Percentiles rank a stretch among this genome's conserved stretches.
Conservation (phyloP, 2,797 vertebrate genomes). For the Galago senegalensis region DNA sequence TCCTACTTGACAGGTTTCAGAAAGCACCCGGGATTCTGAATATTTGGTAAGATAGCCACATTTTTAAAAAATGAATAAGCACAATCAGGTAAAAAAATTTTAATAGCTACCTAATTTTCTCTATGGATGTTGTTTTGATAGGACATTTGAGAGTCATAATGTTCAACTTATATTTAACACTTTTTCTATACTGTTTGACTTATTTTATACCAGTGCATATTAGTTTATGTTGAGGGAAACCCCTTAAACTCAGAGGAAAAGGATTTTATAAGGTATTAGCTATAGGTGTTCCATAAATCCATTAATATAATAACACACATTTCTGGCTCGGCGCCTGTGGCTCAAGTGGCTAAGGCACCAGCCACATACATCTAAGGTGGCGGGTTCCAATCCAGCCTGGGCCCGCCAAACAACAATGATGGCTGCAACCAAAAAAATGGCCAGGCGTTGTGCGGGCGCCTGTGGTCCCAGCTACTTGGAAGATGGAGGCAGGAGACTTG, state of each 20-base stretch:
- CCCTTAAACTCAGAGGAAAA: neutral
- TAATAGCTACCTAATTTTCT: neutral
- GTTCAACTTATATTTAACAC: neutral
- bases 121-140: neutral
- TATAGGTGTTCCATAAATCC: neutral
- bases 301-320: neutral
- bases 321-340: too few species aligned
- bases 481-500: too few species aligned
- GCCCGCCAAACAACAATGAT: too few species aligned
- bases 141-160: neutral
- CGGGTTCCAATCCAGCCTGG: too few species aligned
- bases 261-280: neutral
- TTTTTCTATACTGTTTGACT: neutral
- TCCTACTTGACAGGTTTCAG: neutral
- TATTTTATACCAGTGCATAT: neutral
- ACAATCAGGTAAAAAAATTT: neutral
- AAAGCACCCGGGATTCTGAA: neutral
- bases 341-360: too few species aligned
- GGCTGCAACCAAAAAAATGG: too few species aligned
- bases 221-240: neutral
- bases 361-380: too few species aligned
- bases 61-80: neutral
- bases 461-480: too few species aligned
- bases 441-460: too few species aligned
- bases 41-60: neutral